Base-by-base conservation (phyloP, 2,113 vertebrate genomes). In the Stegastes partitus region DNA sequence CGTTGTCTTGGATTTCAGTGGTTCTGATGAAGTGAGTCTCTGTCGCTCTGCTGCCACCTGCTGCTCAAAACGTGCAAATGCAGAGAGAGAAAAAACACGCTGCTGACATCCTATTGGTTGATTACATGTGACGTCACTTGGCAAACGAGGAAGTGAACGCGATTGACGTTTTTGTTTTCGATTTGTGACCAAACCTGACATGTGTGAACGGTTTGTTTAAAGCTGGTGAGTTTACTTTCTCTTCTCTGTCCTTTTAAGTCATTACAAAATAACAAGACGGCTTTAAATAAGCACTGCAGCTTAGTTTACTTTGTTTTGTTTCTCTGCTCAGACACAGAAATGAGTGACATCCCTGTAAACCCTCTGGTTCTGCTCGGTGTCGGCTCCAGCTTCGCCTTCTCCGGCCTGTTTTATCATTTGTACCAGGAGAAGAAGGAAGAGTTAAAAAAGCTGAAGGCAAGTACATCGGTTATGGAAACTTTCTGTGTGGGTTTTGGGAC, bases 371-470 rank as follows among this genome's bases (percentile, higher is more conserved):
- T 92, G 44, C 56, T 94, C 6, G 93, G 93, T 10, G 67, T 85
- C 2, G 95, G 94, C 0, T 92, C 94, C 65, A 93, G 93, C 55
- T 92, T 95, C 18, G 93, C 89, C 3, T 92, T 93, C 62, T 94
- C 94, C 5, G 82, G 88, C 1, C 50, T 95, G 5, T 95, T 95
- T 67, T 95, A 94, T 73, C 83, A 87, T 22, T 83, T 95, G 14
- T 91, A 92, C 55, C 68, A 86, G 51, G 84, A 93, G 6, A 95
- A 95, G 74, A 88, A 86, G 67, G 74, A 80, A 19, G 93, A 94
- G 55, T 11, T 95, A 22, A 14, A 56, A 6, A 91, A 79, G 39
- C 66, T 94, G 8, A 93, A 94, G 92, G 94, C 55, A 85, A 70
- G 74, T 66, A 3, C 8, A 22, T 11, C 2, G 3, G 2, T 62